Conservation (phyloP, 1,140 invertebrate genomes). For the Rhagoletis zephyria region DNA sequence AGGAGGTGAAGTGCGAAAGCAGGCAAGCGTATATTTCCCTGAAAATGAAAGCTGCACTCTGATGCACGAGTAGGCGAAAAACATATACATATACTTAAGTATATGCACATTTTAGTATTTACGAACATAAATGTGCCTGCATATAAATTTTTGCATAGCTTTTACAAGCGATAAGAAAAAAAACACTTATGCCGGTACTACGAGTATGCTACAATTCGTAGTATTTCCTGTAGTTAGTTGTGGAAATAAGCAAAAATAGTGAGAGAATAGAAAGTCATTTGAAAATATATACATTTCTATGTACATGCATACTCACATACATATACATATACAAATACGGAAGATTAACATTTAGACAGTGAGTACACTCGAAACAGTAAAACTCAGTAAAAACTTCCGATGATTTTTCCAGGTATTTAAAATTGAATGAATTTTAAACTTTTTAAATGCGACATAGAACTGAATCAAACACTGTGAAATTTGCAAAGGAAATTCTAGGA, state of each 20-base stretch:
- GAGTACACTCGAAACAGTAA: neutral
- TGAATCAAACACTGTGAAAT: neutral
- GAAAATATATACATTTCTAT: too few relatives aligned
- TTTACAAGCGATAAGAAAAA: neutral
- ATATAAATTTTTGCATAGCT: too few relatives aligned
- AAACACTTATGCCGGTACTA: neutral
- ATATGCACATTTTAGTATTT: neutral
- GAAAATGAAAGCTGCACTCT: slow-evolving; percentile 36
- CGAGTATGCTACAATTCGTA: neutral
- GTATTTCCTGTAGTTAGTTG: neutral
- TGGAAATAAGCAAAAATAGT: too few relatives aligned
- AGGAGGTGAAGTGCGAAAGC: neutral
- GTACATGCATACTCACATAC: too few relatives aligned
- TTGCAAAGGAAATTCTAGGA: neutral
- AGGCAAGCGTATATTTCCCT: neutral
- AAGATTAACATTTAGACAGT: neutral
- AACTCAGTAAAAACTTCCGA: neutral
- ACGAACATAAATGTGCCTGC: too few relatives aligned
- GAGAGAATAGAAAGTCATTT: too few relatives aligned
- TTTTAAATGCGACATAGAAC: neutral
- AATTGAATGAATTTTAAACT: slow-evolving; percentile 26
- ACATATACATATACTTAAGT: neutral
- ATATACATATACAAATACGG: neutral
- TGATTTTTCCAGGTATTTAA: neutral
- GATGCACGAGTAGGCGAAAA: neutral